These are phyloP conservation scores for Suncus etruscus DNA, from an alignment of 2,113 vertebrate genomes.

Conservation along the genomic window DNA sequence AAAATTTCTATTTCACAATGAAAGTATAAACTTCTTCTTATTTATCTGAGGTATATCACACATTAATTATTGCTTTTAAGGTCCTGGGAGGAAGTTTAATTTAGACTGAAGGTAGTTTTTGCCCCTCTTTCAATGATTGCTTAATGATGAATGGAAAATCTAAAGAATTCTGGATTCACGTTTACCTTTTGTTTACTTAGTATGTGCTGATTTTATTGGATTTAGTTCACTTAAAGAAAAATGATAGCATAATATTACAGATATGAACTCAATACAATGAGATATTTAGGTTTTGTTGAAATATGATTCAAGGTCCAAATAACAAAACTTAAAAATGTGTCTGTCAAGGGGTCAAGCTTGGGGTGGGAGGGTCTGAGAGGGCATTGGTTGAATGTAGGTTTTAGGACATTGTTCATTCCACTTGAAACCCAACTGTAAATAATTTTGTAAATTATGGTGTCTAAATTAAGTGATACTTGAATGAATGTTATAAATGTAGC, in stretches of 20 bases:
- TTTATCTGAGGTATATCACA: neutral
- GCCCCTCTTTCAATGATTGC: neutral
- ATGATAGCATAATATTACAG: constrained; percentile 31
- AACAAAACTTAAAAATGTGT: too few species aligned
- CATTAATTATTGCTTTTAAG: neutral
- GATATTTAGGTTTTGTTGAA: neutral
- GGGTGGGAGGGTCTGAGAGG: too few species aligned
- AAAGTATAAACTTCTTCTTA: constrained; percentile 31
- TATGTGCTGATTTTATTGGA: constrained; percentile 36
- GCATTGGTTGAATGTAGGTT: too few species aligned
- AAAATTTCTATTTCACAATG: neutral
- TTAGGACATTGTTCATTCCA: too few species aligned
- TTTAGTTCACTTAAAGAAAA: constrained; percentile 30
- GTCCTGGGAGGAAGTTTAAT: neutral
- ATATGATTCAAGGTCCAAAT: neutral
- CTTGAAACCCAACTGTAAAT: too few species aligned
- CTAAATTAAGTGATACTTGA: neutral
- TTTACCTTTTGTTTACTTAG: neutral
- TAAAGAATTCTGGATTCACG: constrained; percentile 36
- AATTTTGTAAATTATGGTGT: too few species aligned
- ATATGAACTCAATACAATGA: neutral
- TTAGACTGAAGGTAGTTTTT: constrained; percentile 3
- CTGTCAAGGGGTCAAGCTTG: too few species aligned
- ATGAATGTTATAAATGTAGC: constrained; percentile 5
- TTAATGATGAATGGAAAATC: neutral